Conservation (phyloP, 2,113 vertebrate species). For the Apaloderma vittatum region DNA sequence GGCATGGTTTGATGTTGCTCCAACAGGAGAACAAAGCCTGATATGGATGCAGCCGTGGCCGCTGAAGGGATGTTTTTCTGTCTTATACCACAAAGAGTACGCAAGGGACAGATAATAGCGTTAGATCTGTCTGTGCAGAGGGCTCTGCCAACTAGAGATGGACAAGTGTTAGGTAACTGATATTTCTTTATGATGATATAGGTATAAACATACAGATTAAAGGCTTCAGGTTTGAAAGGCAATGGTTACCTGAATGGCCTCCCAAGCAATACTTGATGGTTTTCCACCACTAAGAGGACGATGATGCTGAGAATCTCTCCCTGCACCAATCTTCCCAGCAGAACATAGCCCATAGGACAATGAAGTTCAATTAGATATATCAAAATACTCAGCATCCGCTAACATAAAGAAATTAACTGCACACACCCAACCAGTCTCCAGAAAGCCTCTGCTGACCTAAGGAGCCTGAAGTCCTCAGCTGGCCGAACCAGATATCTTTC, state of each 20-base stretch:
- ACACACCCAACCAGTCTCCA: background rate
- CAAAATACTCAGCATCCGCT: background rate
- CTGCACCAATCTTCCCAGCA: background rate
- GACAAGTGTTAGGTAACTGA: background rate
- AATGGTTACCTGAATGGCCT: background rate
- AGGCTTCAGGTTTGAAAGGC: background rate
- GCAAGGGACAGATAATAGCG: background rate
- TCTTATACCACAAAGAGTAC: fast-evolving
- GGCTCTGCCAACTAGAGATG: background rate
- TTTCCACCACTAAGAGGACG: background rate
- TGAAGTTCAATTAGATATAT: background rate
- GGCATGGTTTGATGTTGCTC: background rate
- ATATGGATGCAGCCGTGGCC: background rate
- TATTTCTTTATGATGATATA: background rate
- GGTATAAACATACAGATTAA: background rate
- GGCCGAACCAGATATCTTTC: constrained; percentile 40
- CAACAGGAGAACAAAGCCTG: background rate
- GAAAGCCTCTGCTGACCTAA: background rate
- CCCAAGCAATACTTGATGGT: background rate
- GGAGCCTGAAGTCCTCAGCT: constrained; percentile 1
- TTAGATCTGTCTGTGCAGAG: background rate
- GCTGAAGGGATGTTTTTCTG: background rate
- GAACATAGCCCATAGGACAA: background rate
- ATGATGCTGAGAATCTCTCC: background rate
- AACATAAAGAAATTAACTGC: background rate